Conservation (phyloP, 30 jellyfish, hydroid and myxozoan genomes). For the Aurelia sp. region DNA sequence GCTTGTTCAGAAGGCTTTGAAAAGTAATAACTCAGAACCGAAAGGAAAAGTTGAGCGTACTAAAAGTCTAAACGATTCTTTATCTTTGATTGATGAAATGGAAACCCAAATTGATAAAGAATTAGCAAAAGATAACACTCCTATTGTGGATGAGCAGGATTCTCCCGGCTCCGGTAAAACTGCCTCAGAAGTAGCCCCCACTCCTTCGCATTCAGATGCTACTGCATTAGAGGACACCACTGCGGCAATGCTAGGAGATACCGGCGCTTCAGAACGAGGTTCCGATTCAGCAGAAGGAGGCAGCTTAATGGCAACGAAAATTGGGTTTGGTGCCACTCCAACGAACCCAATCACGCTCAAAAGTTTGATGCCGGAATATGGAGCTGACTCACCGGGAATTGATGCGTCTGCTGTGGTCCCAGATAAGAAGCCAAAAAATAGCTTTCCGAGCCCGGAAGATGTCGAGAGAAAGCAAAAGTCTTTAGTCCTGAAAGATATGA, state of each 20-base stretch:
- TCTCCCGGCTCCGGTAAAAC: neutral
- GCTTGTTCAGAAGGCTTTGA: slow-evolving; percentile 21
- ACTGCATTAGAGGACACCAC: neutral
- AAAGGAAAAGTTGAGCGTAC: slow-evolving; percentile 8
- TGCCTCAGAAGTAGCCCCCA: neutral
- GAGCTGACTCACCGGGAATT: slow-evolving; percentile 53
- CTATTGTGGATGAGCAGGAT: slow-evolving; percentile 27
- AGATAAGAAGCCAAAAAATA: neutral
- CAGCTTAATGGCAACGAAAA: neutral
- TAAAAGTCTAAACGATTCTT: slow-evolving; percentile 48
- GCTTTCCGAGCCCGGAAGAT: slow-evolving; percentile 22
- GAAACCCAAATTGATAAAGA: slow-evolving; percentile 65
- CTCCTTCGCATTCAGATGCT: neutral
- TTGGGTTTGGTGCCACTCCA: slow-evolving; percentile 10
- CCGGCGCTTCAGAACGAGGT: neutral
- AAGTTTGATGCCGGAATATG: slow-evolving; percentile 68
- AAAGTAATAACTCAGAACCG: neutral
- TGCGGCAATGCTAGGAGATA: neutral
- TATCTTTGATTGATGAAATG: slow-evolving; percentile 61
- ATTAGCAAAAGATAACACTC: slow-evolving; percentile 25
- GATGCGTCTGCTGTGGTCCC: neutral
- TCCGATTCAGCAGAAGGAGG: neutral
- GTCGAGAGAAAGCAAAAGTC: slow-evolving; percentile 20
- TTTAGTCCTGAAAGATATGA: slow-evolving; percentile 50
- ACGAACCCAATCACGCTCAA: slow-evolving; percentile 37